Conservation (phyloP, 2,113 vertebrate genomes). For the Dolichallabes microphthalmus region DNA sequence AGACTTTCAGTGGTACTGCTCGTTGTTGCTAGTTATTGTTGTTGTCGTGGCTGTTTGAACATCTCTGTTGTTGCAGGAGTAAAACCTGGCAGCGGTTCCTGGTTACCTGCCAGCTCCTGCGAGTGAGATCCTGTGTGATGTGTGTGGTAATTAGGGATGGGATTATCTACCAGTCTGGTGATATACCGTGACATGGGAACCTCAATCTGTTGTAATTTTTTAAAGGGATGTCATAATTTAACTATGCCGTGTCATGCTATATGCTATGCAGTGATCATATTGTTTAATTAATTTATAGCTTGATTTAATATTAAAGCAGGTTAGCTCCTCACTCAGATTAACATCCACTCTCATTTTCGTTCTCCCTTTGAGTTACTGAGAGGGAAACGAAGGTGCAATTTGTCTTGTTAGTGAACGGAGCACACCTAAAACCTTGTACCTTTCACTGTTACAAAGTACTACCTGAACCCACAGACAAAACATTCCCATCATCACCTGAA, state of each 20-base stretch:
- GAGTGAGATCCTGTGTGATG: slow-evolving; percentile 2
- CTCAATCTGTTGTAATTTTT: not conserved
- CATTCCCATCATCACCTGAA: not conserved
- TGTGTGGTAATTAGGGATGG: slow-evolving; percentile 6
- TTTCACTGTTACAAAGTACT: not conserved
- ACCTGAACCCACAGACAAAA: not conserved
- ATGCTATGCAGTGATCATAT: not conserved
- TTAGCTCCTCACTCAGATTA: not conserved
- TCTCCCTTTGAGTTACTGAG: not conserved
- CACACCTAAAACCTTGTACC: not conserved
- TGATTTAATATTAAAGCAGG: not conserved
- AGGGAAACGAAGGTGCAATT: not conserved
- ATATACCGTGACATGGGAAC: not conserved
- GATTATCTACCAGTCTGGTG: not conserved
- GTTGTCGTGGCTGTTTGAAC: slow-evolving; percentile 5
- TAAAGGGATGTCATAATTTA: not conserved
- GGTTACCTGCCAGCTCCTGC: slow-evolving; percentile 5
- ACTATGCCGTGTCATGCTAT: not conserved
- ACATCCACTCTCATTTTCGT: not conserved
- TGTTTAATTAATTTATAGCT: too few relatives aligned
- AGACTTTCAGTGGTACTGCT: not conserved
- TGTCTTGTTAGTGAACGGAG: not conserved
- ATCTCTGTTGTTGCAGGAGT: slow-evolving; percentile 20
- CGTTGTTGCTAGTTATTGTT: slow-evolving; percentile 17
- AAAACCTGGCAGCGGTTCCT: slow-evolving; percentile 10